Evolutionary conservation across 2,113 vertebrate species (phyloP), one percentile per base, ranked within the genome.

Genomic region (Procavia capensis): DNA sequence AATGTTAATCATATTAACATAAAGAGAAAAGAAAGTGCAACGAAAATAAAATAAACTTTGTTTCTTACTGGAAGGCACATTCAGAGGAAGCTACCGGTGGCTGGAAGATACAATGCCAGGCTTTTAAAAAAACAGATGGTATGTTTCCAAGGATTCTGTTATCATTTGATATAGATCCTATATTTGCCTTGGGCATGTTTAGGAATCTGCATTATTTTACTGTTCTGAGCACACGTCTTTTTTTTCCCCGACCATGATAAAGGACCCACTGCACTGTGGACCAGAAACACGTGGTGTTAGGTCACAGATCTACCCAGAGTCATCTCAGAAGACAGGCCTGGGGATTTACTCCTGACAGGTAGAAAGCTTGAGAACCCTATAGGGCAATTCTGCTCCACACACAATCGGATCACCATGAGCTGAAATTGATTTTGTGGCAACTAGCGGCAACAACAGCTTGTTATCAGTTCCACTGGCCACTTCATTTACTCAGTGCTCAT

Each of bases 401-500:
- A 39, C 36, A 72, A 72, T 24, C 22, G n/a, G 70, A 17, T 24
- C 10, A 8, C 20, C 36, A 24, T 41, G 6, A 72, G 22, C 39
- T 22, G 10, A 41, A 72, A 31, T 36, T n/a, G 31, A 36, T 9
- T 16, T 17, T 19, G 36, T 70, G 34, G 34, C 66, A 36, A 8
- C 34, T 70, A 70, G 36, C 5, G 8, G 20, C 66, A 68, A 16
- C 64, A 68, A 14, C 54, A 16, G 19, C 19, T 72, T 95, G 84
- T 98, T 96, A 98, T 96, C 93, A 96, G 91, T 96, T 94, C 93
- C 95, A 96, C 91, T 97, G 94, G 96, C 91, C 95, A 96, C 96
- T 98, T 98, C 97, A 96, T 98, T 97, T 98, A 95, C 96, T 96
- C 90, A 88, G 1, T 50, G 75, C 89, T 97, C 94, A 94, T 97